These are phyloP conservation scores for Pachydiplax longipennis DNA, from an alignment of 2,888 invertebrate genomes.

Conservation along the genomic window DNA sequence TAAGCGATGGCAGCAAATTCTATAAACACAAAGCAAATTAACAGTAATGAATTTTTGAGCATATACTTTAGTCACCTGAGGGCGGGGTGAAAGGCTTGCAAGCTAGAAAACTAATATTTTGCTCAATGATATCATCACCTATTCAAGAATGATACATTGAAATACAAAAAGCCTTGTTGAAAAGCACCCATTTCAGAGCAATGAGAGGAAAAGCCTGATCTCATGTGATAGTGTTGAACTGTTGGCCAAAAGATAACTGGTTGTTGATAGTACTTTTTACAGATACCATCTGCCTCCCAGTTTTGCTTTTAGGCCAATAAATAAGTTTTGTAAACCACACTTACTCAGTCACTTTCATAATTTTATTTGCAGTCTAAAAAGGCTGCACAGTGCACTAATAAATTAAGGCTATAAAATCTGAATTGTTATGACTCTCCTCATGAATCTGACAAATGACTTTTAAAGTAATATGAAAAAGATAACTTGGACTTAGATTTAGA, in stretches of 20 bases:
- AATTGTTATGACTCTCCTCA: constrained; percentile 13
- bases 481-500: neutral
- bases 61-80: neutral
- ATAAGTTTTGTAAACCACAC: constrained; percentile 8
- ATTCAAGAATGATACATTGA: neutral
- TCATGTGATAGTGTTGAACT: neutral
- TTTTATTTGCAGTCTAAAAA: neutral
- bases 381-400: constrained; percentile 19
- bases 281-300: neutral
- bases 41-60: neutral
- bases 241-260: neutral
- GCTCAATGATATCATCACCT: neutral
- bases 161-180: neutral
- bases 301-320: neutral
- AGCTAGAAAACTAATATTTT: neutral
- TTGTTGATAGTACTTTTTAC: neutral
- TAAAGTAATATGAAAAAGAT: neutral
- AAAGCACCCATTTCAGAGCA: neutral
- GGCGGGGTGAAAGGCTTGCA: neutral
- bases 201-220: constrained; percentile 5
- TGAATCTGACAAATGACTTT: constrained; percentile 8
- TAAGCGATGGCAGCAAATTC: too few species aligned
- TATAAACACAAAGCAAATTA: too few species aligned
- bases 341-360: constrained; percentile 1
- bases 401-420: constrained; percentile 2